Base-by-base conservation (phyloP, 2,113 vertebrate species). In the Uropsilus gracilis region DNA sequence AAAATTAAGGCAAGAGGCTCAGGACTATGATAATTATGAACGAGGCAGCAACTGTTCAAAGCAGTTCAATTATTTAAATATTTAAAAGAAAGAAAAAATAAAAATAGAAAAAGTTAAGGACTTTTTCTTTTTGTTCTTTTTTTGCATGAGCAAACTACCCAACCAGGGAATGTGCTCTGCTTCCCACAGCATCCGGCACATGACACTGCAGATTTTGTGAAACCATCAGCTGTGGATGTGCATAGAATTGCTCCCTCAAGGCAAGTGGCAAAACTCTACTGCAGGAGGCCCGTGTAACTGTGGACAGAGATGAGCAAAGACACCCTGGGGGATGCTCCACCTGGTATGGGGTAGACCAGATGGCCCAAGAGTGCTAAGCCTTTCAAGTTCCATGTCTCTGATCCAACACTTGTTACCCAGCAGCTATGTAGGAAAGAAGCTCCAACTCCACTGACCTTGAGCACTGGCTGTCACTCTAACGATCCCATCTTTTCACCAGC, bases 241-340 rank as follows among this genome's bases (percentile, higher is more conserved):
- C 13, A 13, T 66, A 30, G 24, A 81, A 76, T 90, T 75, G 59
- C 53, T 93, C 89, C 88, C 89, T 80, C 63, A 86, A 90, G 89
- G 46, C 69, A 80, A 95, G 84, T 61, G 50, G 66, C 44, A 2
- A 0, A 77, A 80, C 63, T 17, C 63, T 50, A 63, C 26, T 63
- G 20, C 53, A 2, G 28, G 63, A 78, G 83, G 44, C 59, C 72
- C 26, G 1, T 39, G 5, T 30, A 83, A 83, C 32, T 37, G 14
- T 30, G 53, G 68, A 86, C 63, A 68, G 59, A 72, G 11, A 50
- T 20, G 48, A 94, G 59, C 39, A 82, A 68, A 44, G 75, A 57
- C 59, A 20, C 7, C 37, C 24, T 3, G 6, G 57, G 68, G 50
- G 57, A 39, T 55, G 22, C 9, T 34, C 37, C 37, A 42, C 6